These are phyloP conservation scores for Micrasema minimum DNA, from an alignment of 1,140 invertebrate genomes.

Conservation along the genomic window DNA sequence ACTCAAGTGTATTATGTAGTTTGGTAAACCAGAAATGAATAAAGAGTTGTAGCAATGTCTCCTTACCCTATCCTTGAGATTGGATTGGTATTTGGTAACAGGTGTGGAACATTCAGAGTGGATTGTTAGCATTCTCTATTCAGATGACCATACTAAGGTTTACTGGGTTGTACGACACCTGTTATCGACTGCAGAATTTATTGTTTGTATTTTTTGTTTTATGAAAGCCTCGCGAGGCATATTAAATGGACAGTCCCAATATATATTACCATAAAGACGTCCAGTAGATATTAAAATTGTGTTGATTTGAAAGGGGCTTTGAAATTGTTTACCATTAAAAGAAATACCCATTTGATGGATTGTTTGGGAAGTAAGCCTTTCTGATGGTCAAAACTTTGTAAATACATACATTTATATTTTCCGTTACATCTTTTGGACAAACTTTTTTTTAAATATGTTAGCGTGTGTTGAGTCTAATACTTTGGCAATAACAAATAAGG, in stretches of 20 bases:
- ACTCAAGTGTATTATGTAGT: background rate
- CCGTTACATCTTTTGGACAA: slow-evolving; percentile 18
- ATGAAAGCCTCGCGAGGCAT: slow-evolving; percentile 49
- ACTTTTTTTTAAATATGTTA: background rate
- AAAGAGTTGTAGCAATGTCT: slow-evolving; percentile 6
- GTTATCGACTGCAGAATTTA: slow-evolving; percentile 39
- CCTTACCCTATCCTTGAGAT: slow-evolving; percentile 24
- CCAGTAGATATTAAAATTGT: slow-evolving; percentile 50
- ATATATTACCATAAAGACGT: slow-evolving; percentile 55
- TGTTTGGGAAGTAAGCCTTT: background rate
- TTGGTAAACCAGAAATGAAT: background rate
- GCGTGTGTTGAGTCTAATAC: background rate
- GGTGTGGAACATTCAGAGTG: background rate
- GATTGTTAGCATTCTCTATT: slow-evolving; percentile 1
- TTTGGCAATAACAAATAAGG: slow-evolving; percentile 8
- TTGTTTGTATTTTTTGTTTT: slow-evolving; percentile 48
- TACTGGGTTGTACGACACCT: slow-evolving; percentile 4
- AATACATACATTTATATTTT: slow-evolving; percentile 22
- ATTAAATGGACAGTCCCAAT: slow-evolving; percentile 52
- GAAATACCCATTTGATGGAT: background rate
- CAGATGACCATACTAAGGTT: background rate
- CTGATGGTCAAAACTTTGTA: slow-evolving; percentile 26
- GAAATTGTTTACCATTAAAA: slow-evolving; percentile 21
- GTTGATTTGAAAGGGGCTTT: slow-evolving; percentile 43
- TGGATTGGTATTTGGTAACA: slow-evolving; percentile 28